Evolutionary conservation across 2,797 vertebrate species (phyloP), one percentile per base, ranked within the genome.

Genomic region (Fringilla coelebs): DNA sequence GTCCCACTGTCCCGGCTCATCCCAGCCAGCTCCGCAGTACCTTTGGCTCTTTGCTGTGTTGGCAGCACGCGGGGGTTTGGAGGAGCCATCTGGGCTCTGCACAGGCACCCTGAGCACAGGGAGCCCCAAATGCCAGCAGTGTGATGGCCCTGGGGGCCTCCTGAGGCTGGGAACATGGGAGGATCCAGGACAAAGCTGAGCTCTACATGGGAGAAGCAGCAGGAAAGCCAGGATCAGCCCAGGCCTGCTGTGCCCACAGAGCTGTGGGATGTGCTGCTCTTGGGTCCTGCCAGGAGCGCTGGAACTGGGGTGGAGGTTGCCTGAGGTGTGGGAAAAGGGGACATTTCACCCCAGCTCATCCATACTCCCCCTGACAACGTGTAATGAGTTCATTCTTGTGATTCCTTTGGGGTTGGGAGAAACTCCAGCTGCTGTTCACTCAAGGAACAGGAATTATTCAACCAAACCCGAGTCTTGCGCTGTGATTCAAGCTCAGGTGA

Each of bases 91-190:
- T 9, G 7, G 20, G 26, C 36, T 51, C 32, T 70, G 66, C 34
- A 6, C 36, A 7, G 72, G n/a, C 6, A 4, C 54, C 40, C 63
- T 26, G 48, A 28, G 63, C 40, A 5, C 45, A 62, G 78, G 49
- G 43, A 34, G 16, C 67, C 57, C 71, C 48, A 41, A 1, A 22
- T 25, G 6, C 19, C 43, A 3, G 48, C 11, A 0, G 0, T 8
- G 13, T 2, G 2, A 1, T 34, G 3, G 21, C 60, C 32, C 46
- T 28, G 45, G 46, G 10, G 3, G 38, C 45, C 46, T 62, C 40
- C 22, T 0, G 7, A 13, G 24, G 26, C 38, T 48, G 28, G 74
- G 70, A 43, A 3, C 0, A 0, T 0, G 5, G 36, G 14, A 31
- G 46, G 38, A 24, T 25, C 34, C 5, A 12, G 58, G 3, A 3